Conservation (phyloP, 2,888 invertebrate species). For the Sesamia inferens region DNA sequence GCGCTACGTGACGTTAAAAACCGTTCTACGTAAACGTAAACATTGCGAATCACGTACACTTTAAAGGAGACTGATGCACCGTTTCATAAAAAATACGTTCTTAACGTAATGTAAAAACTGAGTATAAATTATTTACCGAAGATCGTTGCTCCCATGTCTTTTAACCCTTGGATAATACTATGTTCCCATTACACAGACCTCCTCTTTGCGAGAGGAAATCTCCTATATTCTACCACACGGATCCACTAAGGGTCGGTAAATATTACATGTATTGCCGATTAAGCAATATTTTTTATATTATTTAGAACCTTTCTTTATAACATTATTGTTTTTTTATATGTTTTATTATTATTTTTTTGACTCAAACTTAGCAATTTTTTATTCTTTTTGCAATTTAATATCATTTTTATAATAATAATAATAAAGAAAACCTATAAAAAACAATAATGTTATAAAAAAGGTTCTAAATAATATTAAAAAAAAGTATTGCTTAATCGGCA, state of each 20-base stretch:
- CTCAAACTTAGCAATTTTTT: too few relatives aligned
- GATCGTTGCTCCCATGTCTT: background rate
- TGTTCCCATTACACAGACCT: background rate
- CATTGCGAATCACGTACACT: slow-evolving; percentile 40
- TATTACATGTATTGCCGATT: too few relatives aligned
- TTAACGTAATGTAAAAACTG: background rate
- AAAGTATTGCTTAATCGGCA: too few relatives aligned
- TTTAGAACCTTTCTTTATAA: too few relatives aligned
- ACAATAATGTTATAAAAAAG: too few relatives aligned
- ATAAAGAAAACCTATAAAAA: too few relatives aligned
- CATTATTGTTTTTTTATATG: too few relatives aligned
- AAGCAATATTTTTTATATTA: too few relatives aligned
- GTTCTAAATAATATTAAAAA: too few relatives aligned
- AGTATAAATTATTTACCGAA: background rate
- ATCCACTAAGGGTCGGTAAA: background rate
- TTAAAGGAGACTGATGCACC: slow-evolving; percentile 28
- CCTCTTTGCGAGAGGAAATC: background rate
- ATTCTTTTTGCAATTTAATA: too few relatives aligned
- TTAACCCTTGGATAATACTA: background rate
- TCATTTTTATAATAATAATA: too few relatives aligned
- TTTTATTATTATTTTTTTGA: too few relatives aligned
- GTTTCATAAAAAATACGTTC: slow-evolving; percentile 22
- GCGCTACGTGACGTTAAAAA: slow-evolving; percentile 44
- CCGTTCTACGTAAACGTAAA: slow-evolving; percentile 37
- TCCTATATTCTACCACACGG: background rate